Evolutionary conservation across 2,888 invertebrate species (phyloP).

Genomic region (Cheilosia vulpina): DNA sequence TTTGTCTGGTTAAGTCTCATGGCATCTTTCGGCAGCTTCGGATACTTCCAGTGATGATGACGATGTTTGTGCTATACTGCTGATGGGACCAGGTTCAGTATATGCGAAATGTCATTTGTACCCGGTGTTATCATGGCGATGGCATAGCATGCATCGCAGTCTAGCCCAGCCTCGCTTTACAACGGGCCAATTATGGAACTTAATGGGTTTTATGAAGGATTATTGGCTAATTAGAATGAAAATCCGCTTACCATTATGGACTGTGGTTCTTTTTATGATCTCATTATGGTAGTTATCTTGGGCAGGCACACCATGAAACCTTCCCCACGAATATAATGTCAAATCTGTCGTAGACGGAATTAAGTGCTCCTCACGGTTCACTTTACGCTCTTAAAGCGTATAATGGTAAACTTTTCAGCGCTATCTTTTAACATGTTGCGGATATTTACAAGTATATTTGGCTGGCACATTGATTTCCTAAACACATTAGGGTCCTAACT

Average conservation of each 20-base stretch:
- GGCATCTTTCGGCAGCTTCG: constrained; percentile 49
- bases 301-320: constrained; percentile 57
- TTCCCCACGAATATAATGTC: constrained; percentile 16
- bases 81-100: constrained; percentile 39
- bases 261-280: constrained; percentile 72
- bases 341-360: constrained; percentile 42
- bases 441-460: constrained; percentile 7
- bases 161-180: constrained; percentile 42
- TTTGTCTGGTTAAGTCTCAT: constrained; percentile 21
- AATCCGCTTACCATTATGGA: constrained; percentile 76
- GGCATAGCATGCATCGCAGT: constrained; percentile 53
- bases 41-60: constrained; percentile 44
- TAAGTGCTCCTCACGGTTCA: not conserved
- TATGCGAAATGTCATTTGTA: constrained; percentile 58
- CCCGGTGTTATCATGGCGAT: constrained; percentile 45
- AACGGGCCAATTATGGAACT: constrained; percentile 56
- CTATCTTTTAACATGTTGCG: constrained; percentile 12
- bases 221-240: constrained; percentile 77
- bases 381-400: too few species aligned
- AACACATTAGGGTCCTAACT: constrained; percentile 7
- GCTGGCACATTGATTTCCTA: constrained; percentile 25
- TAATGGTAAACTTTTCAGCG: not conserved
- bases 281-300: constrained; percentile 76
- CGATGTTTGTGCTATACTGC: constrained; percentile 38
- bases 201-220: constrained; percentile 73